A percentile compares a stretch with the other conserved stretches of the same genome.
Conservation (phyloP, 2,888 invertebrate species). For the Pachliopta kotzebuea region DNA sequence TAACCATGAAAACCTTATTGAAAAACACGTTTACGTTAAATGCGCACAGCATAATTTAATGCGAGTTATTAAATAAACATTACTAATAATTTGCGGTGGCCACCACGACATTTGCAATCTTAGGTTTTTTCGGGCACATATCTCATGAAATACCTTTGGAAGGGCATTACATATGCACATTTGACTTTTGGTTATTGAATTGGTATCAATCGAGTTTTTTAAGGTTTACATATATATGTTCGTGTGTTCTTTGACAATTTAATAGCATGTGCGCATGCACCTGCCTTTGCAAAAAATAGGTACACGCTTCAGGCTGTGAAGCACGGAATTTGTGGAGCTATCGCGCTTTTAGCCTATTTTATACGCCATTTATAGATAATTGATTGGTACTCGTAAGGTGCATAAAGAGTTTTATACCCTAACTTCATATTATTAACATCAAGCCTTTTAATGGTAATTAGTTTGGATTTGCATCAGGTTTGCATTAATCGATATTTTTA, state of each 20-base stretch:
- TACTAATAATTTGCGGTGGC: slow-evolving; percentile 48
- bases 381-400: slow-evolving; percentile 71
- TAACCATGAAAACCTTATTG: slow-evolving; percentile 46
- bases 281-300: slow-evolving; percentile 77
- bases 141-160: slow-evolving; percentile 30
- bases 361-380: slow-evolving; percentile 76
- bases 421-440: slow-evolving; percentile 47
- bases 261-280: slow-evolving; percentile 77
- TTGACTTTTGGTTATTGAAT: slow-evolving; percentile 69
- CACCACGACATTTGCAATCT: slow-evolving; percentile 33
- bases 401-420: slow-evolving; percentile 52
- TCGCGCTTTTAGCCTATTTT: slow-evolving; percentile 66
- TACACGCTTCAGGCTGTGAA: slow-evolving; percentile 74
- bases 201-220: slow-evolving; percentile 57
- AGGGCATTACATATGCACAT: slow-evolving; percentile 32
- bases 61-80: slow-evolving; percentile 39
- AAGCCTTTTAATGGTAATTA: slow-evolving; percentile 22
- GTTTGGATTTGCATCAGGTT: slow-evolving; percentile 18
- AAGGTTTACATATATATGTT: slow-evolving; percentile 52
- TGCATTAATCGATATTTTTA: slow-evolving; percentile 24
- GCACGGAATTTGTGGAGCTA: slow-evolving; percentile 74
- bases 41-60: slow-evolving; percentile 47
- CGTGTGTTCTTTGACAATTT: slow-evolving; percentile 77
- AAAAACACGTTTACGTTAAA: slow-evolving; percentile 49
- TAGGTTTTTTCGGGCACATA: slow-evolving; percentile 35